These are phyloP conservation scores for Digitonthophagus gazella DNA, from an alignment of 2,888 invertebrate genomes.

Conservation along the genomic window DNA sequence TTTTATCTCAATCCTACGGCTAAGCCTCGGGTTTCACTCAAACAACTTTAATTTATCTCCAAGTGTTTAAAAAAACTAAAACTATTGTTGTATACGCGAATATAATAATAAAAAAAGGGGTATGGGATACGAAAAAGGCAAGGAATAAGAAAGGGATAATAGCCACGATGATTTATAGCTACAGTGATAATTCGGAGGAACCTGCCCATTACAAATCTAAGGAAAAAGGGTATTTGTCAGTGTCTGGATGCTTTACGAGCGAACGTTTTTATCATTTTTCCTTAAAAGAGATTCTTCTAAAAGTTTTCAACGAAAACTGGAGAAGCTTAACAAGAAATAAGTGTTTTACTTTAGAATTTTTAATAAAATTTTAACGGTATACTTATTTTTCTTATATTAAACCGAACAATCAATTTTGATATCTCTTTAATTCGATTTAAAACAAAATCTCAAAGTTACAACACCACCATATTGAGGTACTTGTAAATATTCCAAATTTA, in stretches of 20 bases:
- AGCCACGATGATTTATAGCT: not conserved
- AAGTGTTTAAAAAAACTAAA: too few species aligned
- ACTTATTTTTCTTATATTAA: too few species aligned
- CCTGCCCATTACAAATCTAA: not conserved
- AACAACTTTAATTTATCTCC: too few species aligned
- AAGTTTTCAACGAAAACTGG: not conserved
- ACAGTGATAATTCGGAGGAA: not conserved
- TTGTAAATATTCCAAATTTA: conserved; percentile 7
- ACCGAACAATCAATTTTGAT: not conserved
- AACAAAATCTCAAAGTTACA: not conserved
- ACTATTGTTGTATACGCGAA: too few species aligned
- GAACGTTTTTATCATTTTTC: not conserved
- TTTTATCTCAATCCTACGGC: too few species aligned
- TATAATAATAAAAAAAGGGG: too few species aligned
- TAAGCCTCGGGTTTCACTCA: too few species aligned
- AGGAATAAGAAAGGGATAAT: not conserved
- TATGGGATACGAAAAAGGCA: too few species aligned
- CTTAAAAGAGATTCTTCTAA: not conserved
- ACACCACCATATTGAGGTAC: not conserved
- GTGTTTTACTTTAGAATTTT: too few species aligned
- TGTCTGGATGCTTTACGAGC: not conserved
- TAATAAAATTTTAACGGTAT: too few species aligned
- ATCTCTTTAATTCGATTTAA: not conserved
- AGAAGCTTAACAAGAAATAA: too few species aligned
- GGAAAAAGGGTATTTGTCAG: not conserved